Evolutionary conservation across 1,140 invertebrate genomes (phyloP).

Genomic region (Leptopilina boulardi): DNA sequence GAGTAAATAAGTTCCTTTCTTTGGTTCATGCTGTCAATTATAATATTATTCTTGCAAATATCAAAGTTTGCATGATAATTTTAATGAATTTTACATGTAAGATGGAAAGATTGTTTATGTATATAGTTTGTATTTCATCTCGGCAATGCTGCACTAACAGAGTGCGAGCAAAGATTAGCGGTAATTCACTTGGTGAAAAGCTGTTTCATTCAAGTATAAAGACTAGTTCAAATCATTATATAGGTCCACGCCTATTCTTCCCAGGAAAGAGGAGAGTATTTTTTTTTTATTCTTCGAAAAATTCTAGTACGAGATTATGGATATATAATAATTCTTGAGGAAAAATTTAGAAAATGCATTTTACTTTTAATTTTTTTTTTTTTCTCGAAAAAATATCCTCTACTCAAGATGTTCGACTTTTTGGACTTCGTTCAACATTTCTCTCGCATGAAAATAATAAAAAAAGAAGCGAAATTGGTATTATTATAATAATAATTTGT

Average conservation of each 20-base stretch:
- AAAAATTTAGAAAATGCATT: not conserved
- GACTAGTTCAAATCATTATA: slow-evolving; percentile 49
- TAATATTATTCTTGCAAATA: not conserved
- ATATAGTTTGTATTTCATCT: slow-evolving; percentile 42
- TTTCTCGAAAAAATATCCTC: no score
- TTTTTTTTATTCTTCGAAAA: not conserved
- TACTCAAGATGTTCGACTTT: no score
- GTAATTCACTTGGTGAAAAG: slow-evolving; percentile 56
- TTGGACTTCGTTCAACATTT: no score
- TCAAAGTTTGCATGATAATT: not conserved
- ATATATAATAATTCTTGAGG: not conserved
- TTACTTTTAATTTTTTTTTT: no score
- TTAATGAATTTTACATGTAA: not conserved
- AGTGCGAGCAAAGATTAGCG: slow-evolving; percentile 55
- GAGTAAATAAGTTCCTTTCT: not conserved
- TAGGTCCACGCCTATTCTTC: slow-evolving; percentile 31
- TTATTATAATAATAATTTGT: no score
- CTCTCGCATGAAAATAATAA: no score
- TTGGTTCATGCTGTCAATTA: not conserved
- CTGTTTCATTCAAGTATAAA: slow-evolving; percentile 57
- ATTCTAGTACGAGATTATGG: not conserved
- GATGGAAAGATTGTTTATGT: slow-evolving; percentile 1
- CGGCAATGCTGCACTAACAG: slow-evolving; percentile 50
- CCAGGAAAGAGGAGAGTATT: slow-evolving; percentile 14
- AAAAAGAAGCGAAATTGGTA: no score